Conservation (phyloP, 2,113 vertebrate genomes). For the Hydropotes inermis region DNA sequence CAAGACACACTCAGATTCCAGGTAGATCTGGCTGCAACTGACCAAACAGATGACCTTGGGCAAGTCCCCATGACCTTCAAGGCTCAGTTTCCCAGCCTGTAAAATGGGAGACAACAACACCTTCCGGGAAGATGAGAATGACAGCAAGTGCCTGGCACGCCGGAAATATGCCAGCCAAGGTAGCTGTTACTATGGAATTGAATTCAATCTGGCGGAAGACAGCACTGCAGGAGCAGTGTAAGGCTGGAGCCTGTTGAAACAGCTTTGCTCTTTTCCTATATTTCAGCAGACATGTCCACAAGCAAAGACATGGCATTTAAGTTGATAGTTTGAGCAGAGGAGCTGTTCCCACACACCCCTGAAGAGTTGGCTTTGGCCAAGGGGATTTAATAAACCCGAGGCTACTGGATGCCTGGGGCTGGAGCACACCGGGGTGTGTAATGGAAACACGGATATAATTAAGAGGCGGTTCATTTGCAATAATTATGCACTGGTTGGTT, state of each 20-base stretch:
- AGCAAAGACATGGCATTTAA: background rate
- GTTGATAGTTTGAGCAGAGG: background rate
- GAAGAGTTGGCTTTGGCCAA: background rate
- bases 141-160: rapidly evolving
- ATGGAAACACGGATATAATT: conserved; percentile 7
- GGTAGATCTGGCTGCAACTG: background rate
- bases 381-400: background rate
- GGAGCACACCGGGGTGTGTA: background rate
- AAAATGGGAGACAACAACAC: rapidly evolving
- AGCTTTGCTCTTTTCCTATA: background rate
- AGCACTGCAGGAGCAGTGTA: rapidly evolving
- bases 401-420: background rate
- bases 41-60: background rate
- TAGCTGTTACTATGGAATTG: rapidly evolving
- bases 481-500: conserved; percentile 21
- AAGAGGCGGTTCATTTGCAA: conserved; percentile 43
- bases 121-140: rapidly evolving
- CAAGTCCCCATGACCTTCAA: background rate
- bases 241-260: background rate
- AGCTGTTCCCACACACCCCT: rapidly evolving
- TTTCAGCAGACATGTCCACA: background rate
- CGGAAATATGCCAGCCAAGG: rapidly evolving
- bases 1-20: background rate
- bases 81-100: background rate
- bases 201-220: background rate